A percentile compares a stretch with the other conserved stretches of the same genome.
phyloP scores from a whole-genome alignment of 2,113 vertebrate genomes.

The Antidorcas marsupialis region DNA sequence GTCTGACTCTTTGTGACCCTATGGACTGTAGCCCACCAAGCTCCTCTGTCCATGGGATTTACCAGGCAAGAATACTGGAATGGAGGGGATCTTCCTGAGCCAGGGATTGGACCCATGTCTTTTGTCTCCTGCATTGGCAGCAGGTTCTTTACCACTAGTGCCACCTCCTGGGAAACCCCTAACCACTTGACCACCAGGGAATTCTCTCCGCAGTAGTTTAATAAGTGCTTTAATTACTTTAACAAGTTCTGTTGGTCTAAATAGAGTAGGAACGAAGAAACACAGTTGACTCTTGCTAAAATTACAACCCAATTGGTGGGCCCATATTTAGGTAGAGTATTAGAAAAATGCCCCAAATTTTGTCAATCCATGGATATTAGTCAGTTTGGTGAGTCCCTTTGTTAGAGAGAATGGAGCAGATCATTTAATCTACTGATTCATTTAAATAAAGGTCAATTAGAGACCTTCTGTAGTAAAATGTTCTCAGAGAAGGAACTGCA shows the following conservation, averaged over 20 bases:
- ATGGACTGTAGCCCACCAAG: background rate
- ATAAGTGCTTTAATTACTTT: background rate
- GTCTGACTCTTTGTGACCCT: background rate
- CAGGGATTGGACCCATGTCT: background rate
- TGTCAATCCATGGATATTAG: background rate
- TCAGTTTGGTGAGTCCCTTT: background rate
- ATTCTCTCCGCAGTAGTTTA: background rate
- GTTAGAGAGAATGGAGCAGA: background rate
- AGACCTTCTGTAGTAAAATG: background rate
- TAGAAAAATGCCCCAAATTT: background rate
- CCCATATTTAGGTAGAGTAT: background rate
- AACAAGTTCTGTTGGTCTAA: background rate
- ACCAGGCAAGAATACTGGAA: background rate
- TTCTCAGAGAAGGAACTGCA: background rate
- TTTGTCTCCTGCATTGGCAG: background rate
- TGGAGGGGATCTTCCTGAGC: background rate
- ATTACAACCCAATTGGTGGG: background rate
- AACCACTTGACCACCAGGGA: background rate
- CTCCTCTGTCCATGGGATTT: background rate
- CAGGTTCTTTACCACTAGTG: background rate
- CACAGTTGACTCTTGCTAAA: background rate
- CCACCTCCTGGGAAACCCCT: background rate
- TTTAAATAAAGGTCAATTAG: background rate
- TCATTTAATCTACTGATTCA: background rate
- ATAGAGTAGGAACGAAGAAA: background rate